These are phyloP conservation scores for Alcedo quadribrachys DNA, from an alignment of 2,797 vertebrate genomes.

Conservation along the genomic window DNA sequence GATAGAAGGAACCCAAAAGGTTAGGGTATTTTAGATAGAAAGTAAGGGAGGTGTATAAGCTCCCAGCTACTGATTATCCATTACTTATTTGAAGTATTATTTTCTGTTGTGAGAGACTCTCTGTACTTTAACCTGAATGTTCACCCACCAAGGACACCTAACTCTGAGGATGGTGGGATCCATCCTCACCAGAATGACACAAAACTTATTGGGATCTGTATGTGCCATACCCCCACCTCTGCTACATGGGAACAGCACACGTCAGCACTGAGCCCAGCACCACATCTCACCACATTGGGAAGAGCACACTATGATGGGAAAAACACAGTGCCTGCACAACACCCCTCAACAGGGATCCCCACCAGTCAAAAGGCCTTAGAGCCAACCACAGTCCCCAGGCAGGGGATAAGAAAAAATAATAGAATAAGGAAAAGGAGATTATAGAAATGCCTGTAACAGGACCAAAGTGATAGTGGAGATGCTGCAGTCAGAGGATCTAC, in stretches of 20 bases:
- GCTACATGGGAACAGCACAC: neutral
- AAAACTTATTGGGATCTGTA: neutral
- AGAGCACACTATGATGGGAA: neutral
- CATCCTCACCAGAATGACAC: neutral
- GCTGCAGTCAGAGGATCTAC: neutral
- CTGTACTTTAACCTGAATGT: neutral
- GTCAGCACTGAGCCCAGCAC: neutral
- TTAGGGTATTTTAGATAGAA: neutral
- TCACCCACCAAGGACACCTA: neutral
- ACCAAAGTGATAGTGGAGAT: neutral
- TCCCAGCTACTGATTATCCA: neutral
- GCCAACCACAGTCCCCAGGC: neutral
- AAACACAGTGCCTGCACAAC: neutral
- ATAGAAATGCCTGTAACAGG: neutral
- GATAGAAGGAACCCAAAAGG: slow-evolving; percentile 1
- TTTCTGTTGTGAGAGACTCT: neutral
- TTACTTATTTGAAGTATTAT: neutral
- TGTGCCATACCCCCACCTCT: neutral
- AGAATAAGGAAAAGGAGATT: neutral
- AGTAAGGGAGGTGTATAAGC: neutral
- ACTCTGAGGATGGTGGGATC: neutral
- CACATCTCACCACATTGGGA: neutral
- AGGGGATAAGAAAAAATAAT: neutral
- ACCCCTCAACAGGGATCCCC: neutral
- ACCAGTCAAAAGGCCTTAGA: neutral